Conservation (phyloP, 2,888 invertebrate species). For the Sesia bembeciformis region DNA sequence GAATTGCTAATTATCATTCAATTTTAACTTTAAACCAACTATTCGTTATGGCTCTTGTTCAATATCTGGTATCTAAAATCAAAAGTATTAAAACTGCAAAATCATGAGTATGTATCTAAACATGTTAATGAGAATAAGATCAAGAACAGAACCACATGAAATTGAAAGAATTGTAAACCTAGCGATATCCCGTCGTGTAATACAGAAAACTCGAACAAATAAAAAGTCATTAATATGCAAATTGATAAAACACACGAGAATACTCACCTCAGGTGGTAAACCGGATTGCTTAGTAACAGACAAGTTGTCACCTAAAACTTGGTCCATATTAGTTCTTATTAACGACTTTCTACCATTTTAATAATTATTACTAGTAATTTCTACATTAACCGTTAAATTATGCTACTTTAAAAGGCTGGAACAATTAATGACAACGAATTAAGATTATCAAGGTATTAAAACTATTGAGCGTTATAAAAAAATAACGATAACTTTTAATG, state of each 20-base stretch:
- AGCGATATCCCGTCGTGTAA: not conserved
- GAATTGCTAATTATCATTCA: not conserved
- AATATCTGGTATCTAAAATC: too few species aligned
- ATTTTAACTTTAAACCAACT: not conserved
- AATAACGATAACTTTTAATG: too few species aligned
- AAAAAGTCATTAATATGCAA: conserved; percentile 57
- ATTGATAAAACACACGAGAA: conserved; percentile 36
- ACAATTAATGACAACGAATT: too few species aligned
- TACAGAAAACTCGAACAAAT: conserved; percentile 34
- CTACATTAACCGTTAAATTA: too few species aligned
- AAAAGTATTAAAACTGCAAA: too few species aligned
- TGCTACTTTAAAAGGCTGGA: too few species aligned
- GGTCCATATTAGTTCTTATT: conserved; percentile 28
- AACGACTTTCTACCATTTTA: conserved; percentile 24
- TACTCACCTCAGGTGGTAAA: conserved; percentile 64
- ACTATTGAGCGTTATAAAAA: too few species aligned
- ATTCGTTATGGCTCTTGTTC: too few species aligned
- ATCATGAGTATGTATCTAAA: too few species aligned
- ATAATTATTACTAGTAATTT: too few species aligned
- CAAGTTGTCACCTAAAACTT: conserved; percentile 52
- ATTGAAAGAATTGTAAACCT: not conserved
- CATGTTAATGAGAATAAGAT: not conserved
- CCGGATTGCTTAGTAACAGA: conserved; percentile 65
- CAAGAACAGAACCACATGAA: not conserved
- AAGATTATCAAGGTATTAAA: too few species aligned